Evolutionary conservation across 2,113 vertebrate genomes (phyloP).

Genomic region (Bostrychus sinensis): DNA sequence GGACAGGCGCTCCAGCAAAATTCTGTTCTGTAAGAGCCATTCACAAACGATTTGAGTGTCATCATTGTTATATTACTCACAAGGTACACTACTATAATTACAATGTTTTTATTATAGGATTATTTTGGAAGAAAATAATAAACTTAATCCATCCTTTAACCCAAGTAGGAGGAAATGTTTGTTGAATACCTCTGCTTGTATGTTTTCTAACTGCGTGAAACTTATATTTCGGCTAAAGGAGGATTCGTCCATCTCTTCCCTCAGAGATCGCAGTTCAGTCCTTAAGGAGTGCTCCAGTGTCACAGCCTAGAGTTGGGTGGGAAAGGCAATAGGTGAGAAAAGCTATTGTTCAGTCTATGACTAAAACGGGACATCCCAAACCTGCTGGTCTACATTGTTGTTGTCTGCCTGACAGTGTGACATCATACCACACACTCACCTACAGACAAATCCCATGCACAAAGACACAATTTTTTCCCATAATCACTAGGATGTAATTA

Average conservation of each 20-base stretch:
- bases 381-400: conserved; percentile 66
- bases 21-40: conserved; percentile 64
- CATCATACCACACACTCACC: conserved; percentile 4
- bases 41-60: background rate
- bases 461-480: conserved; percentile 1
- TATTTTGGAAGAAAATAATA: too few species aligned
- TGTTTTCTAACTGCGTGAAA: conserved; percentile 70
- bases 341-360: conserved; percentile 15
- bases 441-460: background rate
- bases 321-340: conserved; percentile 17
- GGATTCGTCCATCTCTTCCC: conserved; percentile 80
- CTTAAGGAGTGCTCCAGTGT: conserved; percentile 78
- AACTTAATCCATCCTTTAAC: background rate
- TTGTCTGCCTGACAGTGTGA: conserved; percentile 3
- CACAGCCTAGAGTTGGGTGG: conserved; percentile 71
- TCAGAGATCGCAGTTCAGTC: conserved; percentile 76
- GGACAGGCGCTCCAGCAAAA: conserved; percentile 71
- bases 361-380: conserved; percentile 33
- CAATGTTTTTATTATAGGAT: too few species aligned
- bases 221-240: conserved; percentile 77
- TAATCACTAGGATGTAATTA: background rate
- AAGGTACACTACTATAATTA: background rate
- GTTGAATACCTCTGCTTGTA: conserved; percentile 76
- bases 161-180: background rate
- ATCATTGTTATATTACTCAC: background rate